Evolutionary conservation across 1,140 invertebrate genomes (phyloP), one percentile per base, ranked within the genome.

Genomic region (Leptinotarsa undecemlineata): DNA sequence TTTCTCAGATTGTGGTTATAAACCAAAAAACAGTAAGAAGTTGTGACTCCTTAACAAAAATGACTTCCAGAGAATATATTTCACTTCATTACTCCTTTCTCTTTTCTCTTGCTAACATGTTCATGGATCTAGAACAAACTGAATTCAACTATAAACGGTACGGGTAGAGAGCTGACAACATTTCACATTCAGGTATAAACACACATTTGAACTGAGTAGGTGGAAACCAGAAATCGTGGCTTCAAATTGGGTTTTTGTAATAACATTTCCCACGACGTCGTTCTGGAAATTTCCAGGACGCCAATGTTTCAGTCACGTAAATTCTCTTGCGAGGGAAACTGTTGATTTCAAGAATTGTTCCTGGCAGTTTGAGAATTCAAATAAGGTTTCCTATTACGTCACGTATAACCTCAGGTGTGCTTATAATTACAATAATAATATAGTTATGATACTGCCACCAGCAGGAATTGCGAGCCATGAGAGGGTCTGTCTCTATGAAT

Each of bases 371-470:
- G 71, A 70, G 64, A 75, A 72, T 63, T 57, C 64, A 72, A 75
- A 68, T 75, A 72, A 67, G 70, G 71, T 75, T 72, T 75, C 74
- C 69, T 23, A 75, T 75, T 71, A 75, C 74, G 60, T 66, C 70
- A 68, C 70, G 74, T 75, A 72, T 72, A 42, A 60, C 48, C 69
- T 64, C 62, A 66, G 69, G 74, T 72, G 72, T 72, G 74, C 63
- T 75, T 67, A 75, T 75, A 72, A 75, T 75, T 75, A 72, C 74
- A 75, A 75, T 72, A 75, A 75, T 75, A 75, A 75, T 75, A 62
- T 72, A 75, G 70, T 75, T 72, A 75, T 67, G 73, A 74, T 64
- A 64, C 23, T 74, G 67, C 51, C 67, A 68, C 23, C 47, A 68
- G n/a, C 67, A 68, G 67, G 26, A 68, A 68, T 33, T 68, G 14